A percentile compares a stretch with the other conserved stretches of the same genome.
These are phyloP conservation scores for Indicator indicator DNA, from an alignment of 2,113 vertebrate species.

Conservation along the genomic window DNA sequence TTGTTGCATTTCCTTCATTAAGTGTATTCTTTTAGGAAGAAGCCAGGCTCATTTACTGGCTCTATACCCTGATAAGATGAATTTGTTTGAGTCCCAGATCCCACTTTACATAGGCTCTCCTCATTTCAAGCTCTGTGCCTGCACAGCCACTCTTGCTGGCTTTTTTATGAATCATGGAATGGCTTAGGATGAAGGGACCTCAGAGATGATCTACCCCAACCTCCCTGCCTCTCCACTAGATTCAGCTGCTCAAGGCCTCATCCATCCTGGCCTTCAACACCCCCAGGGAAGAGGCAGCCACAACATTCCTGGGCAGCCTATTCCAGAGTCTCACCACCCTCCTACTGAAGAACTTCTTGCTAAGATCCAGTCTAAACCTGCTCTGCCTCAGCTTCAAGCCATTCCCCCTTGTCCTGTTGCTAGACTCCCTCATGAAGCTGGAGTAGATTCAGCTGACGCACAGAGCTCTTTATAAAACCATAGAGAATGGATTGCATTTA, in stretches of 20 bases:
- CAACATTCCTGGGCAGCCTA: too few relatives aligned
- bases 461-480: not conserved
- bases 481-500: not conserved
- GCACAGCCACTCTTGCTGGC: not conserved
- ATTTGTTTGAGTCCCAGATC: not conserved
- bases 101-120: not conserved
- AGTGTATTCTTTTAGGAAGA: not conserved
- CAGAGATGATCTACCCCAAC: too few relatives aligned
- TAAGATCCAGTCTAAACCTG: too few relatives aligned
- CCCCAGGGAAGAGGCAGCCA: too few relatives aligned
- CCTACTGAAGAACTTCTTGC: too few relatives aligned
- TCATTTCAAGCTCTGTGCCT: not conserved
- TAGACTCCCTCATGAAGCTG: not conserved
- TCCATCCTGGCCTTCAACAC: too few relatives aligned
- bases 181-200: too few relatives aligned
- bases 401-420: too few relatives aligned
- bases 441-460: not conserved
- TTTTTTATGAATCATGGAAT: not conserved
- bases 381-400: too few relatives aligned
- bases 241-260: too few relatives aligned
- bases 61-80: not conserved
- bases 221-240: too few relatives aligned
- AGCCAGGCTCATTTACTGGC: not conserved
- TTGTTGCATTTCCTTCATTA: not conserved
- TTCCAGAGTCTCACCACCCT: too few relatives aligned